These are phyloP conservation scores for Drosophila macrospina DNA, from an alignment of 2,888 invertebrate genomes.

Conservation along the genomic window DNA sequence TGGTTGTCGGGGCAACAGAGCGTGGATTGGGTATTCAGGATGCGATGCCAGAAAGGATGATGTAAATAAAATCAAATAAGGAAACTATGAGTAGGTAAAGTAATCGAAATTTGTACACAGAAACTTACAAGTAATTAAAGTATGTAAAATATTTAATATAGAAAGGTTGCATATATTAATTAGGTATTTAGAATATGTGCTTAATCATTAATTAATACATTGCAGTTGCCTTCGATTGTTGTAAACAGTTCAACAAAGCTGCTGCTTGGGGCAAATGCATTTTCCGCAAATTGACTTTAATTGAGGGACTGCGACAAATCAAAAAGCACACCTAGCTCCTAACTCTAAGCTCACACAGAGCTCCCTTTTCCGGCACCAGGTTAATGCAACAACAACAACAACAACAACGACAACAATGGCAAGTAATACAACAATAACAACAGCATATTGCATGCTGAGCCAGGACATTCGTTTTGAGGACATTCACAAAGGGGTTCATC, in stretches of 20 bases:
- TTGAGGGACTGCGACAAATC: conserved; percentile 46
- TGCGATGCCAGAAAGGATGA: neutral
- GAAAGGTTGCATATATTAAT: no score
- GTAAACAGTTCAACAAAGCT: neutral
- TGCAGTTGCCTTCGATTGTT: neutral
- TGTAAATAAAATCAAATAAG: neutral
- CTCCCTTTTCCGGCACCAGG: conserved; percentile 19
- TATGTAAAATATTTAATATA: no score
- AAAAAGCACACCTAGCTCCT: conserved; percentile 34
- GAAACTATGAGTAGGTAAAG: neutral
- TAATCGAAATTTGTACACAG: no score
- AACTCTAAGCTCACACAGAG: neutral
- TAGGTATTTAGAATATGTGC: no score
- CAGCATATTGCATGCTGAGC: conserved; percentile 49
- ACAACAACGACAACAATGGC: conserved; percentile 9
- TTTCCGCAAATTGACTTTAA: conserved; percentile 42
- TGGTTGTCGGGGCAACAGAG: conserved; percentile 44
- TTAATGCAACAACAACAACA: conserved; percentile 10
- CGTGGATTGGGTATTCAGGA: conserved; percentile 1
- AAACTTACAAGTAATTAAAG: no score
- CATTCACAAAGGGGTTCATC: conserved; percentile 50
- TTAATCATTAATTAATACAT: no score
- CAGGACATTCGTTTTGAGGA: conserved; percentile 21
- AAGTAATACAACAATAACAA: conserved; percentile 40
- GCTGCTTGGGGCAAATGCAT: conserved; percentile 12